Conservation (phyloP, 2,888 invertebrate genomes). For the Yponomeuta sedellus region DNA sequence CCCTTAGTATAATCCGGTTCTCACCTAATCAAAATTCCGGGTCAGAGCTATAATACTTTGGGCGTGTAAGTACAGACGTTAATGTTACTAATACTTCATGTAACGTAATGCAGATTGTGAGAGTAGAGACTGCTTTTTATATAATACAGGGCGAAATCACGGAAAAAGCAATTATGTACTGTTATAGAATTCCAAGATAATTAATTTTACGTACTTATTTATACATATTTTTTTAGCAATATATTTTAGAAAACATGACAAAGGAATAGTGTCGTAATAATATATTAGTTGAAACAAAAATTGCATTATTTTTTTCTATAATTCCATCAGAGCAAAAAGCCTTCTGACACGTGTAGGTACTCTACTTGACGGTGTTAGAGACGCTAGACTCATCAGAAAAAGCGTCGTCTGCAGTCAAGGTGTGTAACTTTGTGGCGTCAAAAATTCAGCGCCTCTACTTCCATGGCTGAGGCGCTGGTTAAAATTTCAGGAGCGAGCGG, state of each 20-base stretch:
- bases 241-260: too few species aligned
- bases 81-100: not conserved
- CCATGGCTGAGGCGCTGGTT: slow-evolving; percentile 50
- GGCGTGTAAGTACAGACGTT: slow-evolving; percentile 4
- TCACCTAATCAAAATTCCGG: slow-evolving; percentile 68
- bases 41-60: slow-evolving; percentile 52
- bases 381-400: slow-evolving; percentile 5
- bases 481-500: slow-evolving; percentile 61
- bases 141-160: not conserved
- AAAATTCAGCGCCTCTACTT: slow-evolving; percentile 45
- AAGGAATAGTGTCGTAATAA: not conserved
- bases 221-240: too few species aligned
- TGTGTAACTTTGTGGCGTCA: slow-evolving; percentile 41
- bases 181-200: too few species aligned
- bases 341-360: not conserved
- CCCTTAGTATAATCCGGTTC: slow-evolving; percentile 62
- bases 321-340: not conserved
- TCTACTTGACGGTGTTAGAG: not conserved
- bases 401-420: slow-evolving; percentile 32
- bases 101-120: not conserved
- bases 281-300: not conserved
- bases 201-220: too few species aligned
- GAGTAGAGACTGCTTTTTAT: not conserved
- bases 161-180: too few species aligned
- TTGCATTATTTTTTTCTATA: too few species aligned